Evolutionary conservation across 2,113 vertebrate species (phyloP), one percentile per base, ranked within the genome.

Genomic region (Corythoichthys intestinalis): DNA sequence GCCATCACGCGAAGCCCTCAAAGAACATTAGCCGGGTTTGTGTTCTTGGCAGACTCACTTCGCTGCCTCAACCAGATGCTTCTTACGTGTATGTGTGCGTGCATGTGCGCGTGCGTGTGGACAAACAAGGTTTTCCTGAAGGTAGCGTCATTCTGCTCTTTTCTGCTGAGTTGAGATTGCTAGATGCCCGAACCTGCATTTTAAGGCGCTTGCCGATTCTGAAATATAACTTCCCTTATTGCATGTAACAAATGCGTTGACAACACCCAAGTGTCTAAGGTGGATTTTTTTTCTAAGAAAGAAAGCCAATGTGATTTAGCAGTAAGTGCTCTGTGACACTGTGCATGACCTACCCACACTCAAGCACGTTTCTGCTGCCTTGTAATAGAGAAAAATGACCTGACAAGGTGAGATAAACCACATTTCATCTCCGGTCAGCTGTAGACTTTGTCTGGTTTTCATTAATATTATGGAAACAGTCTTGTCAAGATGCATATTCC

Each of bases 31-130:
- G 76, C 65, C 59, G 75, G 65, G 38, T 66, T 70, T 78, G 83
- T 88, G 87, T 81, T 84, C 69, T 79, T 91, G 90, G 85, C 89
- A 92, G 88, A 70, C 68, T 44, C 41, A 44, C 41, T 44, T 44
- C 9, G 41, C 86, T 88, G 86, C 82, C 86, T 74, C 63, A 80
- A 84, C 82, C 90, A 91, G 86, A 86, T 91, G 91, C 79, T 52
- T 10, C 11, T 3, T 1, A 20, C 35, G 63, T 49, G 62, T 63
- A 41, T 47, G 41, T 4, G 17, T n/a, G 61, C 17, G 2, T 64
- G 61, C 20, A 9, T 63, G 61, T 63, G 61, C 44, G 41, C 7
- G 35, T 39, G 35, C 2, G 58, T 60, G 37, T 14, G 58, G 13
- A 35, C n/a, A 8, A 6, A 35, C n/a, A 8, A 6, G 15, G 38